Base-by-base conservation (phyloP, 1,140 invertebrate genomes). In the Kradibia gibbosae region DNA sequence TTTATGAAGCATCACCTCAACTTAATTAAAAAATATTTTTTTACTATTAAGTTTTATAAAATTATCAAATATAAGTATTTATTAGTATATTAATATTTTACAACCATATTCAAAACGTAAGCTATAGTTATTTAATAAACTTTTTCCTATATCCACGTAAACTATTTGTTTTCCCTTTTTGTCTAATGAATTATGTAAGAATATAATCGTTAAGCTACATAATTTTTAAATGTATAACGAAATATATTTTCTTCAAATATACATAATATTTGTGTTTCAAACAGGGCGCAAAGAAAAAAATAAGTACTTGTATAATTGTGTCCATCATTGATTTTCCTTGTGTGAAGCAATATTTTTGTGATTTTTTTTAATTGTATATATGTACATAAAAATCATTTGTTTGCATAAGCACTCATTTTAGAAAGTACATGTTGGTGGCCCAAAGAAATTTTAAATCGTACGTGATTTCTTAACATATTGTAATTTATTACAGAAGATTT, bases 391-490 rank as follows among this genome's bases (percentile, higher is more conserved):
- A 75, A 45, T 17, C 22, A 71, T 83, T 73, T 70, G 25, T 78
- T 78, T 28, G 20, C 55, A 84, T 81, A 80, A 84, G 76, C 71
- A 84, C 55, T 85, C 83, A 84, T 76, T 85, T 80, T 87, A 83
- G 84, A 80, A 80, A 84, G 83, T 87, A 86, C 79, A 87, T 86
- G 81, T 88, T 87, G 86, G 86, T 88, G 86, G 86, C 86, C 86
- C 87, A 67, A 80, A 62, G 13, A 81, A 83, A 77, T 57, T 81
- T 75, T 81, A 55, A 81, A 39, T 83, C 65, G 45, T 55, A 72
- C 22, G 50, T 55, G 28, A 31, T 36, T 50, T 31, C 15, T 42
- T 57, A 72, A 85, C 81, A 60, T 22, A 5, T 80, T 72, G 81
- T 74, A 50, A 28, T 48, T 84, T 48, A 79, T 78, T 82, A 36